These are phyloP conservation scores for Tipula confusa DNA, from an alignment of 2,888 invertebrate species.

Conservation along the genomic window DNA sequence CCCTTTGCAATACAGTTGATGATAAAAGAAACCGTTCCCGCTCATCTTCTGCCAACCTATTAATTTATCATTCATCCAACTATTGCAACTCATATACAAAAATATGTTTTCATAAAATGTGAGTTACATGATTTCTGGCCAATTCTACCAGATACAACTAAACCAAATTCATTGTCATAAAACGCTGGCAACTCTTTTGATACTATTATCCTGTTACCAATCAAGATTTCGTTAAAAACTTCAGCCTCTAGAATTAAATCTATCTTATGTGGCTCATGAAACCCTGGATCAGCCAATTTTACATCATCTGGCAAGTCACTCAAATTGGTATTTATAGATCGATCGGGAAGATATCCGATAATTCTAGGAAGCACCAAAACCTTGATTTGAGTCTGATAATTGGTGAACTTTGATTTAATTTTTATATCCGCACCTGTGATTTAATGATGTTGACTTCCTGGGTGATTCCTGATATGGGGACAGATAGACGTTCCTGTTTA, in stretches of 20 bases:
- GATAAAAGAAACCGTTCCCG: neutral
- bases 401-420: neutral
- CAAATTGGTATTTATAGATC: neutral
- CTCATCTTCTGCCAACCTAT: neutral
- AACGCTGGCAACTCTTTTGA: neutral
- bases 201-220: neutral
- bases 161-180: neutral
- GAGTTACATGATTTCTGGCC: neutral
- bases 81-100: neutral
- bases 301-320: neutral
- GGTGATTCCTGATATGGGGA: neutral
- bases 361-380: neutral
- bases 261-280: neutral
- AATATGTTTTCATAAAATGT: neutral
- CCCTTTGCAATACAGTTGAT: neutral
- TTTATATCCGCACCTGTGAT: neutral
- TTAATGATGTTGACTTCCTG: neutral
- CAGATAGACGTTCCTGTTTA: neutral
- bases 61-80: neutral
- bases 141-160: neutral
- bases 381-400: neutral
- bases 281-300: neutral
- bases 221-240: neutral
- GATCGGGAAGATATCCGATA: neutral
- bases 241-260: neutral